Evolutionary conservation across 2,888 invertebrate genomes (phyloP).

Genomic region (Synanthedon andrenaeformis): DNA sequence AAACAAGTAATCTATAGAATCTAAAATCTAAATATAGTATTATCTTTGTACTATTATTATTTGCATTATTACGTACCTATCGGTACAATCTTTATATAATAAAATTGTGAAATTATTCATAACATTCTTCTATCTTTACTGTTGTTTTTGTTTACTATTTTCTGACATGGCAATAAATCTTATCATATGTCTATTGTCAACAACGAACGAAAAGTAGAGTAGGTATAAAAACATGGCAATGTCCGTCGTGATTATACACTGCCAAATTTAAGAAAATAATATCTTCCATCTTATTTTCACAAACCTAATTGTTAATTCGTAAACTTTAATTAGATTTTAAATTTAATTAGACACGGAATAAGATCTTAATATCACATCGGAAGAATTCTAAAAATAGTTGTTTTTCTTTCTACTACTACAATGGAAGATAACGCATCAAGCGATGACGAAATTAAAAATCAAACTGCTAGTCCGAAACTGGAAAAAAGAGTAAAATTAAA

Average conservation of each 20-base stretch:
- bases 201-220: too few relatives aligned
- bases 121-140: too few relatives aligned
- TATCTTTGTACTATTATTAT: too few relatives aligned
- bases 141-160: too few relatives aligned
- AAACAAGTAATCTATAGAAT: too few relatives aligned
- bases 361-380: not conserved
- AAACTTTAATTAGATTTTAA: not conserved
- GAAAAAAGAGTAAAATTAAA: constrained; percentile 59
- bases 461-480: constrained; percentile 33
- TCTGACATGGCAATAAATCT: too few relatives aligned
- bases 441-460: constrained; percentile 53
- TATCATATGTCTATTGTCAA: too few relatives aligned
- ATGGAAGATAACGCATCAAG: constrained; percentile 58
- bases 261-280: not conserved
- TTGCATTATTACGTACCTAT: too few relatives aligned
- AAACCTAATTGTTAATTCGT: not conserved
- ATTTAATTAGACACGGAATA: not conserved
- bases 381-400: not conserved
- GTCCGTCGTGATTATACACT: not conserved
- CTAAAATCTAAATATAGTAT: too few relatives aligned
- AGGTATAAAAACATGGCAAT: not conserved
- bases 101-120: too few relatives aligned
- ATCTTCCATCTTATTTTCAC: not conserved
- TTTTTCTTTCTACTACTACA: constrained; percentile 12
- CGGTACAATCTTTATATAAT: too few relatives aligned